Evolutionary conservation across 2,113 vertebrate species (phyloP).

Genomic region (Murina feae): DNA sequence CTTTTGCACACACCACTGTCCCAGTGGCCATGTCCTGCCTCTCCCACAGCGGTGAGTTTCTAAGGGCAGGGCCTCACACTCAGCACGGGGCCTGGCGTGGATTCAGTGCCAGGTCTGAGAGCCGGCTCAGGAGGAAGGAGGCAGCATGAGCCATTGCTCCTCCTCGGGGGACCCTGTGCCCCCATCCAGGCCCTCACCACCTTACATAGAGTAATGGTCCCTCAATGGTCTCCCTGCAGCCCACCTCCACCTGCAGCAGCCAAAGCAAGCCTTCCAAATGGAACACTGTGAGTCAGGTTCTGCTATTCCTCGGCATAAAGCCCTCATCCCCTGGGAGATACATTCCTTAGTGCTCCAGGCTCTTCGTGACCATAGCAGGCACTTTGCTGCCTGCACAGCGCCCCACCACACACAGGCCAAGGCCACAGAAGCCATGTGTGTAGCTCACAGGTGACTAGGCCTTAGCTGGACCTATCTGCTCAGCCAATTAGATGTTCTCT

Average conservation of each 20-base stretch:
- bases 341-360: not conserved
- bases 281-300: not conserved
- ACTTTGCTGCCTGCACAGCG: not conserved
- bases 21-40: not conserved
- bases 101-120: not conserved
- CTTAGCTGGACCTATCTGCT: not conserved
- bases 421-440: accelerated
- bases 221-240: not conserved
- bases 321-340: not conserved
- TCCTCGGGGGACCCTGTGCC: not conserved
- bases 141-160: not conserved
- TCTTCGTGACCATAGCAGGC: not conserved
- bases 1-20: not conserved
- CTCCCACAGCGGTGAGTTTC: not conserved
- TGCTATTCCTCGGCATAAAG: not conserved
- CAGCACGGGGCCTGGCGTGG: not conserved
- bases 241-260: not conserved
- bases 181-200: not conserved
- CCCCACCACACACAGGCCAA: not conserved
- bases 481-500: not conserved
- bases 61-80: not conserved
- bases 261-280: not conserved
- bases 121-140: not conserved
- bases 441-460: not conserved
- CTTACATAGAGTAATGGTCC: not conserved